Evolutionary conservation across 2,113 vertebrate genomes (phyloP).

Genomic region (Leiothrix lutea): DNA sequence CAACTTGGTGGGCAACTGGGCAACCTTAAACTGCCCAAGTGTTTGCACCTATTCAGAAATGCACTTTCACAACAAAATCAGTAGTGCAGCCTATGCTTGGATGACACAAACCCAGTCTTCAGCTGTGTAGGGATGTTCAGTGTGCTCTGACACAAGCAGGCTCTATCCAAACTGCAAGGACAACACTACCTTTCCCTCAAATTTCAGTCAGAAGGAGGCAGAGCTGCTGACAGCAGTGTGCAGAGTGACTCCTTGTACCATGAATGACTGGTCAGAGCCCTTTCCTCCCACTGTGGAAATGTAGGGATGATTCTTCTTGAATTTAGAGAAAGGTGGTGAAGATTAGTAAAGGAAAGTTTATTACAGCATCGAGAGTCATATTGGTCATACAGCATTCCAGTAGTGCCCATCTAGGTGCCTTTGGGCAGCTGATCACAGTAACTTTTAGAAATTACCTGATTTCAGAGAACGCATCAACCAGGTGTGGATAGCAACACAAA

Average conservation of each 20-base stretch:
- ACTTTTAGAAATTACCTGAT: not conserved
- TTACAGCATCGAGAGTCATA: not conserved
- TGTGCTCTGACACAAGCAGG: not conserved
- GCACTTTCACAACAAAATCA: fast-evolving
- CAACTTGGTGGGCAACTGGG: not conserved
- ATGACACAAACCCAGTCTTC: not conserved
- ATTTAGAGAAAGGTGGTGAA: not conserved
- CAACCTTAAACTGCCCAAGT: not conserved
- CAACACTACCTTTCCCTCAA: not conserved
- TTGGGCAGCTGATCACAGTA: not conserved
- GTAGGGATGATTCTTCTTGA: fast-evolving
- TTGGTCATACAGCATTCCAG: not conserved
- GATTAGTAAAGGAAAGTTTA: not conserved
- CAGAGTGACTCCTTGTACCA: fast-evolving
- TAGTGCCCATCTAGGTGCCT: not conserved
- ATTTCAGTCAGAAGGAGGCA: not conserved
- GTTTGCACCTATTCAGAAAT: not conserved
- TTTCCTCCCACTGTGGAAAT: not conserved
- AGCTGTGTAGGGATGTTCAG: not conserved
- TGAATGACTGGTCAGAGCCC: not conserved
- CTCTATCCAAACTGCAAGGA: not conserved
- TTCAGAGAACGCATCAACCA: not conserved
- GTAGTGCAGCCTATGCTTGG: not conserved
- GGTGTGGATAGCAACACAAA: not conserved
- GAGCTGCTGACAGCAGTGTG: not conserved